Conservation (phyloP, 2,113 vertebrate species). For the Sardina pilchardus region DNA sequence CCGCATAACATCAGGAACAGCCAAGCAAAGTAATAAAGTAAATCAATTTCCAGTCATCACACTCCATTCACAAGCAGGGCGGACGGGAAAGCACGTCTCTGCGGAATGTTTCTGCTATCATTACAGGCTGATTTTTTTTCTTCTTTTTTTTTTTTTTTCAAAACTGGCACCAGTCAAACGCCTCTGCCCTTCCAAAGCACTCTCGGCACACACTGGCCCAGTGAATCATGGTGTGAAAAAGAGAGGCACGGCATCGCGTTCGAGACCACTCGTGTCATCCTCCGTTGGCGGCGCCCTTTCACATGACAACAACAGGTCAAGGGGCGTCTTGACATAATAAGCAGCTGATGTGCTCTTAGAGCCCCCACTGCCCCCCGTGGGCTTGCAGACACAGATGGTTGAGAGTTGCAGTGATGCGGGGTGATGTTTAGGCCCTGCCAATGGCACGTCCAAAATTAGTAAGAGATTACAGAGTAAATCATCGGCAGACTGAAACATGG, state of each 20-base stretch:
- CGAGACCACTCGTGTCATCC: neutral
- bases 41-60: conserved; percentile 13
- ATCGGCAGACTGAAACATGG: neutral
- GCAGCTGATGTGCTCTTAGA: neutral
- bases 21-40: neutral
- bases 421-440: neutral
- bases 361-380: neutral
- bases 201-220: neutral
- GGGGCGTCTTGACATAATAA: neutral
- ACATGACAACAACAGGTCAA: neutral
- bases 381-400: neutral
- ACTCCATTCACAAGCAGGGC: neutral
- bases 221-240: neutral
- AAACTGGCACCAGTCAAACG: neutral
- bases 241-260: neutral
- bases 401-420: neutral
- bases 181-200: neutral
- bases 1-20: neutral
- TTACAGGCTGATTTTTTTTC: neutral
- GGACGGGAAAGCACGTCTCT: neutral
- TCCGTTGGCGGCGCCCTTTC: neutral
- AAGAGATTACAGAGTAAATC: neutral
- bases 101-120: neutral
- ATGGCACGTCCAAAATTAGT: neutral
- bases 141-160: neutral